These are phyloP conservation scores for Tupiocoris notatus DNA, from an alignment of 2,888 invertebrate genomes.

Conservation along the genomic window DNA sequence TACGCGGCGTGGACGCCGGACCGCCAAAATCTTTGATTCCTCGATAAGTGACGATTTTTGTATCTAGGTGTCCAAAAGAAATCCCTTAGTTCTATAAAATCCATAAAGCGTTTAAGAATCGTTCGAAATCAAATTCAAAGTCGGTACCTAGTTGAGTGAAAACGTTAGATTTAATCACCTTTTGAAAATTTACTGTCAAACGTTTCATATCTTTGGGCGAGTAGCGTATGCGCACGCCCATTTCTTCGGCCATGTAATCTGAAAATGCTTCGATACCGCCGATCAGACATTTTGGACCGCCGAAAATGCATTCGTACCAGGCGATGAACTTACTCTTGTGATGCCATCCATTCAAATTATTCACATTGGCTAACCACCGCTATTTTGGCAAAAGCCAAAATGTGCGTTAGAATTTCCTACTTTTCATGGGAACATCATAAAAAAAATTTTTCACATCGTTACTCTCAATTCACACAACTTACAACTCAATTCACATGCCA, in stretches of 20 bases:
- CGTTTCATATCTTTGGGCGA: neutral
- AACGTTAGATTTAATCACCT: too few relatives aligned
- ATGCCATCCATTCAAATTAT: constrained; percentile 26
- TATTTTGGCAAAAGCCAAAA: neutral
- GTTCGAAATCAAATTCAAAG: too few relatives aligned
- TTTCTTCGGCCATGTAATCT: constrained; percentile 40
- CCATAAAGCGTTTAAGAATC: too few relatives aligned
- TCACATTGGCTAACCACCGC: constrained; percentile 20
- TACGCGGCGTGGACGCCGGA: neutral
- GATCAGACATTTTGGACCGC: constrained; percentile 41
- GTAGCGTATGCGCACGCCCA: constrained; percentile 8
- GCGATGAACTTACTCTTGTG: constrained; percentile 33
- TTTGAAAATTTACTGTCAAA: constrained; percentile 1
- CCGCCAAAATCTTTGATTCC: neutral
- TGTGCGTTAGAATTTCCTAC: neutral
- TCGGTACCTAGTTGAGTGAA: too few relatives aligned
- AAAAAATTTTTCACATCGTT: too few relatives aligned
- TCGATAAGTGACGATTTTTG: neutral
- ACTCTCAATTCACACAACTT: too few relatives aligned
- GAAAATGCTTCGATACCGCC: constrained; percentile 32
- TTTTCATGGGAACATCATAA: too few relatives aligned
- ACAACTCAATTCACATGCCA: too few relatives aligned
- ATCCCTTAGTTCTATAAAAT: neutral
- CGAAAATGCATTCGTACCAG: constrained; percentile 34
- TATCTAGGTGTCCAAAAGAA: neutral